A percentile compares a stretch with the other conserved stretches of the same genome.
These are phyloP conservation scores for Sarcophaga peregrina DNA, from an alignment of 1,140 invertebrate genomes.

Conservation along the genomic window DNA sequence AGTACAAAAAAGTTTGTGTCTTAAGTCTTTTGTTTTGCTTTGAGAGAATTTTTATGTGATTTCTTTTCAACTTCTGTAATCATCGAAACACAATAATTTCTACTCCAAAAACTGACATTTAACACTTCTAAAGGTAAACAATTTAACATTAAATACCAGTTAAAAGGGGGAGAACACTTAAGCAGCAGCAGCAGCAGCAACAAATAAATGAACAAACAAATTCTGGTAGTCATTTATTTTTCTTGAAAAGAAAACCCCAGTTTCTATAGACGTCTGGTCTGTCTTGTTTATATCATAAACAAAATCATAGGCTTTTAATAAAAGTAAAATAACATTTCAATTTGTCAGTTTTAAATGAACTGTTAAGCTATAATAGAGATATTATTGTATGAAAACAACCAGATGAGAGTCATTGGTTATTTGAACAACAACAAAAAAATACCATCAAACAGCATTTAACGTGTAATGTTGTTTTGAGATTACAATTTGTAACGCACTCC, in stretches of 20 bases:
- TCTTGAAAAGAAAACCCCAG: background rate
- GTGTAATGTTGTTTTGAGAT: background rate
- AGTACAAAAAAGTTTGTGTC: too few relatives aligned
- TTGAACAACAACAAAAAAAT: background rate
- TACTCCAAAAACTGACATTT: slow-evolving; percentile 29
- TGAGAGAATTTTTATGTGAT: too few relatives aligned
- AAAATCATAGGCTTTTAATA: background rate
- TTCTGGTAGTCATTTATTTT: slow-evolving; percentile 27
- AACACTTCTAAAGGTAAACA: background rate
- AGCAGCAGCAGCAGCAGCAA: background rate
- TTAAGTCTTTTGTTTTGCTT: too few relatives aligned
- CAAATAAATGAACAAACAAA: background rate
- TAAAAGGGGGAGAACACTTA: background rate
- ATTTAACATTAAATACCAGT: background rate
- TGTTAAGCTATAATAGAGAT: background rate
- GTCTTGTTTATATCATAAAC: background rate
- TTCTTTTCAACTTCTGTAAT: too few relatives aligned
- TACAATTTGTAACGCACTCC: slow-evolving; percentile 39
- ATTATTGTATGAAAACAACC: background rate
- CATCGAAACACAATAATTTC: too few relatives aligned
- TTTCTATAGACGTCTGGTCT: background rate
- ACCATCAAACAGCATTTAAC: background rate
- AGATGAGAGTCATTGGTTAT: background rate
- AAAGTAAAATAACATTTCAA: slow-evolving; percentile 14
- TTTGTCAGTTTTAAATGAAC: background rate